Evolutionary conservation across 2,113 vertebrate genomes (phyloP).

Genomic region (Brachyhypopomus gauderio): DNA sequence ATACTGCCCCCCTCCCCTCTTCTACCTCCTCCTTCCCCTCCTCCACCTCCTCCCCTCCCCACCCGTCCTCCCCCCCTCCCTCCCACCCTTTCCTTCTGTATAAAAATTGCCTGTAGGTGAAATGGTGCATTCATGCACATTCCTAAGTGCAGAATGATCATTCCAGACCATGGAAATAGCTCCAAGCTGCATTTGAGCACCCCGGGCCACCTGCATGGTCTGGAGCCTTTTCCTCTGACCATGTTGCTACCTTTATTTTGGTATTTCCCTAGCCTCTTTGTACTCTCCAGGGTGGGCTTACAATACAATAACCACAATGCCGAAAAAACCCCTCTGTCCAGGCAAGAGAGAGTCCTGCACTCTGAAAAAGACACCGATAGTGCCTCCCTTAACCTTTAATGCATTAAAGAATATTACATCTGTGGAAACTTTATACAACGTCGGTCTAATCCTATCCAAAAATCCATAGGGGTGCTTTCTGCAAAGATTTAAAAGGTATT

Average conservation of each 20-base stretch:
- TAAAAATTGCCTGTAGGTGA: slow-evolving; percentile 22
- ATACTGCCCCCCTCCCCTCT: slow-evolving; percentile 5
- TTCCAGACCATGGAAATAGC: slow-evolving; percentile 49
- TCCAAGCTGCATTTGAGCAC: slow-evolving; percentile 30
- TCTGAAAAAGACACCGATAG: slow-evolving; percentile 41
- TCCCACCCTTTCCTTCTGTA: background rate
- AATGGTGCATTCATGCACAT: slow-evolving; percentile 44
- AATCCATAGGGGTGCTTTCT: slow-evolving; percentile 12
- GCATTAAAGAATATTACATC: slow-evolving; percentile 41
- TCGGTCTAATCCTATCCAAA: slow-evolving; percentile 38
- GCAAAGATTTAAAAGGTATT: slow-evolving; percentile 37
- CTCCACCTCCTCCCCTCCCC: too few relatives aligned
- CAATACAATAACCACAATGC: slow-evolving; percentile 39
- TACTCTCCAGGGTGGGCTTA: slow-evolving; percentile 24
- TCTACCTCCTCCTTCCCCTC: too few relatives aligned
- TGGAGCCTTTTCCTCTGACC: slow-evolving; percentile 15
- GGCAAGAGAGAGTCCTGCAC: background rate
- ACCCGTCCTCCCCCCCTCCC: slow-evolving; percentile 2
- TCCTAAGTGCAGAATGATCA: slow-evolving; percentile 51
- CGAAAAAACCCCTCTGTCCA: background rate
- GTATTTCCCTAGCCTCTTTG: slow-evolving; percentile 6
- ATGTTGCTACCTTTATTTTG: slow-evolving; percentile 27
- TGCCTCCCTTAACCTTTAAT: slow-evolving; percentile 33
- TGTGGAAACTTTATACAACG: slow-evolving; percentile 39
- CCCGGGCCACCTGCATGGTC: slow-evolving; percentile 32